These are phyloP conservation scores for Lithophane leautieri DNA, from an alignment of 2,888 invertebrate species.

Conservation along the genomic window DNA sequence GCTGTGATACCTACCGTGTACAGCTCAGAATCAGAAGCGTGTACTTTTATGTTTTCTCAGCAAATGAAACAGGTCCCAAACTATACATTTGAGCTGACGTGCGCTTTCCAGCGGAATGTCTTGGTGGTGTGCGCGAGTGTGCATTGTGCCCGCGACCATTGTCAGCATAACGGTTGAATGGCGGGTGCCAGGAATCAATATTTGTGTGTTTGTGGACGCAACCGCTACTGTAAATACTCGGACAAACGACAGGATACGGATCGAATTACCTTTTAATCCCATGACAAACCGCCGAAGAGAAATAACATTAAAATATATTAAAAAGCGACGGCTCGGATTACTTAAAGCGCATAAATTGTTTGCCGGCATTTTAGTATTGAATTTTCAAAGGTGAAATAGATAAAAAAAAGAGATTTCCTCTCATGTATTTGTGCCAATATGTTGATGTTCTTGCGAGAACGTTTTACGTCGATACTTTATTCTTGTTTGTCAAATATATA, in stretches of 20 bases:
- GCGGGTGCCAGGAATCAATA: constrained; percentile 69
- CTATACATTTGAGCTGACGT: constrained; percentile 49
- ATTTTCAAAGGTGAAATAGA: constrained; percentile 59
- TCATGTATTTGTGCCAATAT: constrained; percentile 27
- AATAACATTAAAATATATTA: constrained; percentile 60
- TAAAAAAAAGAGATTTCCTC: constrained; percentile 36
- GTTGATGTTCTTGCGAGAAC: constrained; percentile 23
- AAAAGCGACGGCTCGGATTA: constrained; percentile 56
- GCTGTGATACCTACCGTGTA: constrained; percentile 17
- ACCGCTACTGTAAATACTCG: constrained; percentile 60
- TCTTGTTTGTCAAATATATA: constrained; percentile 41
- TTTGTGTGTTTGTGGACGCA: constrained; percentile 71
- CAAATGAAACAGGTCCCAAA: constrained; percentile 61
- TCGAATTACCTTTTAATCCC: constrained; percentile 63
- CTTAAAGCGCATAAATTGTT: constrained; percentile 59
- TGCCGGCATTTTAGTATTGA: constrained; percentile 43
- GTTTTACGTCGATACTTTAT: constrained; percentile 35
- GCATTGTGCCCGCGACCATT: constrained; percentile 49
- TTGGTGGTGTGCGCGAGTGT: constrained; percentile 29
- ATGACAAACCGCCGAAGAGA: constrained; percentile 53
- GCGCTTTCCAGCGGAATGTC: constrained; percentile 52
- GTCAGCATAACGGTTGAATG: constrained; percentile 68
- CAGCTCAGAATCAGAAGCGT: constrained; percentile 18
- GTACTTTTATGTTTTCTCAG: constrained; percentile 49
- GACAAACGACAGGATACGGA: constrained; percentile 49